Evolutionary conservation across 1,140 invertebrate genomes (phyloP).

Genomic region (Philaenus spumarius): DNA sequence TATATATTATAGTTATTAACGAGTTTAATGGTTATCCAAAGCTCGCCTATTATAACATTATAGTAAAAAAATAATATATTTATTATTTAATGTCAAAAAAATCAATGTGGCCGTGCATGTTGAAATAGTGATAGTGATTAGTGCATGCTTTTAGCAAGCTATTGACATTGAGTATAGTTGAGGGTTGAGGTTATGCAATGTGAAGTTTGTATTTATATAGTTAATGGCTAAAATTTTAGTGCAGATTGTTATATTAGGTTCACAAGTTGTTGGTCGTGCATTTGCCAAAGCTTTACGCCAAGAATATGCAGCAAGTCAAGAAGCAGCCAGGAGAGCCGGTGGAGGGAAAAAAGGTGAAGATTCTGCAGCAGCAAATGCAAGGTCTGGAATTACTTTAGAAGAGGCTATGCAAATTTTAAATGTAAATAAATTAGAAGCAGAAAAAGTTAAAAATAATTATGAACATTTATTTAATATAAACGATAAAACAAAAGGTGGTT

Average conservation of each 20-base stretch:
- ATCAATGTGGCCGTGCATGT: too few relatives aligned
- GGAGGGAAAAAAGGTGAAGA: constrained; percentile 59
- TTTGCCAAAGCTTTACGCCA: constrained; percentile 84
- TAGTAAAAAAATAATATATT: too few relatives aligned
- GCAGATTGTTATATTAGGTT: constrained; percentile 82
- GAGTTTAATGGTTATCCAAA: too few relatives aligned
- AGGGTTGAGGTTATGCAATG: too few relatives aligned
- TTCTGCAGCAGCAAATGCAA: constrained; percentile 69
- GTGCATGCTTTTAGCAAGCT: too few relatives aligned
- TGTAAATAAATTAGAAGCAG: constrained; percentile 60
- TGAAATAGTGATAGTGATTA: too few relatives aligned
- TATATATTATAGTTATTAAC: too few relatives aligned
- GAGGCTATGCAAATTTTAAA: constrained; percentile 95
- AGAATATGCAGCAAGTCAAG: constrained; percentile 75
- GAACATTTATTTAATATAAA: constrained; percentile 87
- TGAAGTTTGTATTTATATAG: too few relatives aligned
- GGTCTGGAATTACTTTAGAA: constrained; percentile 75
- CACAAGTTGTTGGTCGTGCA: constrained; percentile 82
- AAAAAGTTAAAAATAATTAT: constrained; percentile 74
- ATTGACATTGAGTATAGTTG: too few relatives aligned
- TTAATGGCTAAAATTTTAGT: constrained; percentile 88
- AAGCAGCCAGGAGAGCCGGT: constrained; percentile 71
- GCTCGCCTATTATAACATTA: too few relatives aligned
- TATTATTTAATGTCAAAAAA: too few relatives aligned
- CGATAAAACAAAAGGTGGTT: constrained; percentile 89